A percentile compares a stretch with the other conserved stretches of the same genome.
Evolutionary conservation across 2,797 vertebrate genomes (phyloP).

Genomic region (Catamblyrhynchus diadema): DNA sequence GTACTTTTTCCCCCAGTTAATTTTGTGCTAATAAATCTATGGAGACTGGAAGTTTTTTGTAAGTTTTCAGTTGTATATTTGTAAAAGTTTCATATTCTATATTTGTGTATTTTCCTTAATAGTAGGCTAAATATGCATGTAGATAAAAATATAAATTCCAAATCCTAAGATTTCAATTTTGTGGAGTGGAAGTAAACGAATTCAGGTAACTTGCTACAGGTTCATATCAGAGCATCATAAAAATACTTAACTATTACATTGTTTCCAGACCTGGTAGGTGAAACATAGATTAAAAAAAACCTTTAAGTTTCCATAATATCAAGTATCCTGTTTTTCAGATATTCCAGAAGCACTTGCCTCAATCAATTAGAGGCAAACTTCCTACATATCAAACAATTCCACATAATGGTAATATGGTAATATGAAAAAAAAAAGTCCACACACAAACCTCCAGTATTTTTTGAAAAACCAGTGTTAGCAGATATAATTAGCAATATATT

Average conservation of each 20-base stretch:
- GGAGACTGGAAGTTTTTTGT: neutral
- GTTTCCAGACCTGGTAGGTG: neutral
- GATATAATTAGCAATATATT: neutral
- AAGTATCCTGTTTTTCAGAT: neutral
- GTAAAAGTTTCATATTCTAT: neutral
- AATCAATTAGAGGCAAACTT: neutral
- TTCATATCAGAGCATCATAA: neutral
- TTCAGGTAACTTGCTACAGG: neutral
- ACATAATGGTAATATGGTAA: neutral
- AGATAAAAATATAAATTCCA: neutral
- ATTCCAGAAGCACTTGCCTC: neutral
- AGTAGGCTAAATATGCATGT: neutral
- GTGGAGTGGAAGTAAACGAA: neutral
- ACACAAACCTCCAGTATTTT: neutral
- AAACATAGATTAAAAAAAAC: neutral
- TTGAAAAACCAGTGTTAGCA: accelerated
- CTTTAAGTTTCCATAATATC: neutral
- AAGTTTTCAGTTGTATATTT: neutral
- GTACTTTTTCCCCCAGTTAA: neutral
- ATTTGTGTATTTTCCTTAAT: neutral
- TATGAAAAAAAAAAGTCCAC: neutral
- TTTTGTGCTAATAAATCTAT: neutral
- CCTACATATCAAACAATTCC: neutral
- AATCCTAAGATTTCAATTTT: neutral
- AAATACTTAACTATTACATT: neutral